Conservation (phyloP, 2,797 vertebrate genomes). For the Enteromius unitaeniatus region DNA sequence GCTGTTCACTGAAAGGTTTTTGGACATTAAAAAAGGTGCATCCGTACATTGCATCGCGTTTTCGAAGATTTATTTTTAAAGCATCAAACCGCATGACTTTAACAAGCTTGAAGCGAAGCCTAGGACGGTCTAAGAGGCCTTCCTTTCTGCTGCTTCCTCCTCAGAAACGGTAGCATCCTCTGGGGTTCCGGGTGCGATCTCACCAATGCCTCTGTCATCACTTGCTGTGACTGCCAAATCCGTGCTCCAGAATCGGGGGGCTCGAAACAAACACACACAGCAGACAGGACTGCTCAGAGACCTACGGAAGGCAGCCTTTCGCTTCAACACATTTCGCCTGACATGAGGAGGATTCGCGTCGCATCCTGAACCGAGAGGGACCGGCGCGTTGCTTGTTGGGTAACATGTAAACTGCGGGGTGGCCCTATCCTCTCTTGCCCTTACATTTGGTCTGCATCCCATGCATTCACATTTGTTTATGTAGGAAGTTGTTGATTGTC, state of each 20-base stretch:
- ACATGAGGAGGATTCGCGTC: constrained; percentile 72
- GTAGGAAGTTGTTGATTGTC: constrained; percentile 81
- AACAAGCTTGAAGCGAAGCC: constrained; percentile 3
- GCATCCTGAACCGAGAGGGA: constrained; percentile 75
- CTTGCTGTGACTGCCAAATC: constrained; percentile 85
- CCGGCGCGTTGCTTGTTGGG: constrained; percentile 69
- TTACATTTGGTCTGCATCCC: constrained; percentile 81
- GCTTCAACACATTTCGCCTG: constrained; percentile 80
- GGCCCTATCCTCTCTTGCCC: constrained; percentile 74
- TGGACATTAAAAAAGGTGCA: neutral
- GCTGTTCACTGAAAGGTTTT: neutral
- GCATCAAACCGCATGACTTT: neutral
- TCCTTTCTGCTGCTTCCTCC: constrained; percentile 67
- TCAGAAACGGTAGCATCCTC: constrained; percentile 81
- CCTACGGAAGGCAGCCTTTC: constrained; percentile 73
- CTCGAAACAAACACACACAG: constrained; percentile 80
- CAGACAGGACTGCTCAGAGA: constrained; percentile 73
- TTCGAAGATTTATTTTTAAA: neutral
- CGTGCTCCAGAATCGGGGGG: constrained; percentile 81
- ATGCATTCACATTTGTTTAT: constrained; percentile 81
- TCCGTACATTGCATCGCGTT: neutral
- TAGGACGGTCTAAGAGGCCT: constrained; percentile 64
- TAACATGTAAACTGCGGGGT: constrained; percentile 79
- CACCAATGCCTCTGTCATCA: constrained; percentile 87
- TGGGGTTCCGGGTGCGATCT: constrained; percentile 85